These are phyloP conservation scores for Tachysurus vachellii DNA, from an alignment of 2,113 vertebrate genomes.

Conservation along the genomic window DNA sequence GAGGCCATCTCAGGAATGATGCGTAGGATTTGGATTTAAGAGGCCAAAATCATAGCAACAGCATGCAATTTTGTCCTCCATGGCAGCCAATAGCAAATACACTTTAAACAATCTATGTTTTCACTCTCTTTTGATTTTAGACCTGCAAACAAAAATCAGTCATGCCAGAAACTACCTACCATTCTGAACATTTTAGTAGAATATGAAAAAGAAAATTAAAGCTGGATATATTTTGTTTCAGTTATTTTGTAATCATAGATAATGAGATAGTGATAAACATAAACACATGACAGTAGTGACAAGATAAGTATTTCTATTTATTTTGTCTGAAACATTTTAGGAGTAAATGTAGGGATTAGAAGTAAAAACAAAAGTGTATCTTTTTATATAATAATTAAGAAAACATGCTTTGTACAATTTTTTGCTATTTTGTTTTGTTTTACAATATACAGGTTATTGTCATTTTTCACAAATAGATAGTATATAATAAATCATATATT, in stretches of 20 bases:
- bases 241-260: not conserved
- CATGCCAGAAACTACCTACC: too few species aligned
- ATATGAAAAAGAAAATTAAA: not conserved
- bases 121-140: not conserved
- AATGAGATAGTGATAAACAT: not conserved
- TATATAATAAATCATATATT: too few species aligned
- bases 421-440: too few species aligned
- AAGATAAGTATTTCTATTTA: not conserved
- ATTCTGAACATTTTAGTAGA: not conserved
- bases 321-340: not conserved
- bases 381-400: too few species aligned
- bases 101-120: not conserved
- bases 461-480: too few species aligned
- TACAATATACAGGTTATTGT: too few species aligned
- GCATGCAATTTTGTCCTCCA: constrained; percentile 10
- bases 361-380: not conserved
- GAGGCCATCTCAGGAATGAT: constrained; percentile 2
- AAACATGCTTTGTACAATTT: too few species aligned
- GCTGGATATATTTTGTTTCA: not conserved
- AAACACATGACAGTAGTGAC: not conserved
- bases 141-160: not conserved
- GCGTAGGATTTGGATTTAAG: constrained; percentile 22
- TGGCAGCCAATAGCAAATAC: not conserved
- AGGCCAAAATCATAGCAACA: constrained; percentile 20
- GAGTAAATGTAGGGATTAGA: not conserved